phyloP scores from a whole-genome alignment of 2,888 invertebrate genomes.

The Lasioglossum figueresi region DNA sequence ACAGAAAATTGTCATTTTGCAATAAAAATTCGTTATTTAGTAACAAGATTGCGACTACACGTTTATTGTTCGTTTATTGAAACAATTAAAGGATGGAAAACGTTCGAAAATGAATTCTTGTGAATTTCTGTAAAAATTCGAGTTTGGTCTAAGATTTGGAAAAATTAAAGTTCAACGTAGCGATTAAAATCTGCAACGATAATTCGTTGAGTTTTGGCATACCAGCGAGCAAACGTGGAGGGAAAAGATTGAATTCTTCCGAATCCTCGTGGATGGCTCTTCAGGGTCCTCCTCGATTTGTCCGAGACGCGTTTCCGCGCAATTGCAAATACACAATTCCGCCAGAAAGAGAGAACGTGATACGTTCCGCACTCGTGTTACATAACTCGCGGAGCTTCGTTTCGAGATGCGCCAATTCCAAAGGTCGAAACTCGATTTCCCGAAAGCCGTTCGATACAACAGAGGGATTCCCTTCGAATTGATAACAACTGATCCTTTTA shows the following conservation, averaged over 20 bases:
- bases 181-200: neutral
- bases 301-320: neutral
- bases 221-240: neutral
- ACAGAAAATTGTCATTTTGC: too few relatives aligned
- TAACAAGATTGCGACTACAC: too few relatives aligned
- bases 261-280: neutral
- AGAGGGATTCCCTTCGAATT: neutral
- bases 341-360: conserved; percentile 11
- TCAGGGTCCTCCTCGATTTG: neutral
- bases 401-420: neutral
- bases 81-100: too few relatives aligned
- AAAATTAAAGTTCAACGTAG: neutral
- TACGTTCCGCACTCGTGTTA: neutral
- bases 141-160: too few relatives aligned
- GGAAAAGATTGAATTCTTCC: conserved; percentile 23
- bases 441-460: neutral
- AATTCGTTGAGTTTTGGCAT: neutral
- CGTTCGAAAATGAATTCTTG: too few relatives aligned
- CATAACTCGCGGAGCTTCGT: neutral
- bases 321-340: conserved; percentile 19
- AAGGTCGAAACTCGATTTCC: conserved; percentile 2
- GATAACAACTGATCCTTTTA: neutral
- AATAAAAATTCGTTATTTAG: too few relatives aligned
- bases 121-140: too few relatives aligned
- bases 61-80: too few relatives aligned